Conservation (phyloP, 2,113 vertebrate species). For the Girardinichthys multiradiatus region DNA sequence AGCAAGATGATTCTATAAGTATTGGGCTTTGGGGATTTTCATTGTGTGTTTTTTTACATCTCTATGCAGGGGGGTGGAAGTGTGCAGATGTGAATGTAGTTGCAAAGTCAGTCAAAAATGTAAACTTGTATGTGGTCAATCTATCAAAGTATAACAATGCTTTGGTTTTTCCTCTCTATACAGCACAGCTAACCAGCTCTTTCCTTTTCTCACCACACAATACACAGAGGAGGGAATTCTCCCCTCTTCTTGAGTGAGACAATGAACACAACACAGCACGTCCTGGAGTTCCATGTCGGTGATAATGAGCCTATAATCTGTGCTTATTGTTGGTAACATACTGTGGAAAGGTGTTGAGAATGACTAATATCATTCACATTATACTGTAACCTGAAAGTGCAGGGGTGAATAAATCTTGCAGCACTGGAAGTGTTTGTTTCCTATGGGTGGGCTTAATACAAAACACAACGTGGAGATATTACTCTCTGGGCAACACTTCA, state of each 20-base stretch:
- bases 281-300: slow-evolving; percentile 54
- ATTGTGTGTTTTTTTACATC: slow-evolving; percentile 1
- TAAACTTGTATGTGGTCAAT: slow-evolving; percentile 46
- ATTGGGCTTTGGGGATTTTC: slow-evolving; percentile 11
- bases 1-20: slow-evolving; percentile 7
- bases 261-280: slow-evolving; percentile 61
- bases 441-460: slow-evolving; percentile 73
- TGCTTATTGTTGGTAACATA: slow-evolving; percentile 17
- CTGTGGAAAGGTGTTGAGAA: slow-evolving; percentile 36
- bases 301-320: slow-evolving; percentile 47
- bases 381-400: slow-evolving; percentile 66
- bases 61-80: neutral
- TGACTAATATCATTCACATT: slow-evolving; percentile 70
- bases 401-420: slow-evolving; percentile 73
- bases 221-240: slow-evolving; percentile 54
- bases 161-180: slow-evolving; percentile 39
- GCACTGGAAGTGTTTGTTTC: slow-evolving; percentile 80
- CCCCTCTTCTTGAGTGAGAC: slow-evolving; percentile 52
- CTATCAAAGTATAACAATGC: slow-evolving; percentile 66
- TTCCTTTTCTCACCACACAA: slow-evolving; percentile 67
- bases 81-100: slow-evolving; percentile 43
- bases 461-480: slow-evolving; percentile 71
- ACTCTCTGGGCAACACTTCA: slow-evolving; percentile 76
- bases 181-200: slow-evolving; percentile 47
- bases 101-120: slow-evolving; percentile 13